Evolutionary conservation across 2,797 vertebrate species (phyloP).

Genomic region (Mionectes olivaceus): DNA sequence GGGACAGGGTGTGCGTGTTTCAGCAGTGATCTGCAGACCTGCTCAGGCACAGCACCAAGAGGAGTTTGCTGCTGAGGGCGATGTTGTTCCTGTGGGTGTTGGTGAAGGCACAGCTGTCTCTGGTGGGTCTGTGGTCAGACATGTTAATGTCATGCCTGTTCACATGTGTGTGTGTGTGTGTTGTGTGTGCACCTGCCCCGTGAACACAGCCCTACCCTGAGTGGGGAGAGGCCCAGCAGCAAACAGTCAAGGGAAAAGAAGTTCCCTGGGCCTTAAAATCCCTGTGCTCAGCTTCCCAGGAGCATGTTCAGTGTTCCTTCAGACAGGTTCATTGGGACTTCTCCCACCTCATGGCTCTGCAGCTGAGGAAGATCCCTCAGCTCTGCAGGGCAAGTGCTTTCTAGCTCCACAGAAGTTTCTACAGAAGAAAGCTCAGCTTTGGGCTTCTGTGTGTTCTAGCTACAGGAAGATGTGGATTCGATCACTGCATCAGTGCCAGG

Average conservation of each 20-base stretch:
- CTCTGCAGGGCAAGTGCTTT: neutral
- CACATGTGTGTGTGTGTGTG: accelerated
- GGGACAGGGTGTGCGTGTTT: neutral
- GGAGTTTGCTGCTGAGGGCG: neutral
- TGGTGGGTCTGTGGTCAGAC: neutral
- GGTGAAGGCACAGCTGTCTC: neutral
- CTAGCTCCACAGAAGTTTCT: neutral
- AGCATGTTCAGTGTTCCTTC: accelerated
- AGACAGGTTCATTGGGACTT: neutral
- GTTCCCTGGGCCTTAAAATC: neutral
- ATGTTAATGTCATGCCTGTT: accelerated
- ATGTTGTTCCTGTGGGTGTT: neutral
- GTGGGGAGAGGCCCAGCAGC: neutral
- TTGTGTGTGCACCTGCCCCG: neutral
- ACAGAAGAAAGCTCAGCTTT: neutral
- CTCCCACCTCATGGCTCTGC: neutral
- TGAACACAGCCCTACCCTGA: neutral
- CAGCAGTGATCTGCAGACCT: neutral
- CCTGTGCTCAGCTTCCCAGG: neutral
- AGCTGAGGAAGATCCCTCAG: neutral
- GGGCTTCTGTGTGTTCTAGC: neutral
- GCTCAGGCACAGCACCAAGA: neutral
- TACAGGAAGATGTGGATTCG: neutral
- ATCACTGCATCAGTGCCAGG: neutral
- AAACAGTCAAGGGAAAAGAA: neutral